Conservation (phyloP, 2,888 invertebrate genomes). For the Ferrisia virgata region DNA sequence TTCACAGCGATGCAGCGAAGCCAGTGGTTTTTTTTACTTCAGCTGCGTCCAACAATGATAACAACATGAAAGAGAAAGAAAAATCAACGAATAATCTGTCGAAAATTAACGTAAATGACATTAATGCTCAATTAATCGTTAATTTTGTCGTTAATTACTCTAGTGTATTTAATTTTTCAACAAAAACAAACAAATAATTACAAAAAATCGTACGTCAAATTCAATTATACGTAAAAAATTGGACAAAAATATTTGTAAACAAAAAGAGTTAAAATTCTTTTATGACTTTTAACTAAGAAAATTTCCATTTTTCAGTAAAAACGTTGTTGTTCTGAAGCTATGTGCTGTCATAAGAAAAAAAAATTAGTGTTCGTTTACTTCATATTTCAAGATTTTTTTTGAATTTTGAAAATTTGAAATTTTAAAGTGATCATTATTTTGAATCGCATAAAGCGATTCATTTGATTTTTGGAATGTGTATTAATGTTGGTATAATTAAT, state of each 20-base stretch:
- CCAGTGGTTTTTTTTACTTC: neutral
- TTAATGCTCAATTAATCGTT: neutral
- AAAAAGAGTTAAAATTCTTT: neutral
- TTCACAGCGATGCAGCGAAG: conserved; percentile 42
- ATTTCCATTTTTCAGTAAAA: neutral
- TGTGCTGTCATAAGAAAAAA: too few relatives aligned
- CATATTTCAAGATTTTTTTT: too few relatives aligned
- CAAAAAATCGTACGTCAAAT: neutral
- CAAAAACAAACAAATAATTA: neutral
- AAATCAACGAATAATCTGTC: neutral
- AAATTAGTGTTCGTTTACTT: too few relatives aligned
- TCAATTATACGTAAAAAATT: neutral
- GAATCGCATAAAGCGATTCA: too few relatives aligned
- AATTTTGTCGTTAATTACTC: neutral
- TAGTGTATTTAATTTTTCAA: neutral
- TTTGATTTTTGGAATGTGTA: too few relatives aligned
- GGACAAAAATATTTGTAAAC: neutral
- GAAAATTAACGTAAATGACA: neutral
- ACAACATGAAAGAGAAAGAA: neutral
- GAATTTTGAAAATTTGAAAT: too few relatives aligned
- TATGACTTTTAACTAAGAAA: neutral
- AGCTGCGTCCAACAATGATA: neutral
- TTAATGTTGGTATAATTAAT: too few relatives aligned
- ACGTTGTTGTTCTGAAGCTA: neutral
- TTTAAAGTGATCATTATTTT: too few relatives aligned